Evolutionary conservation across 1,140 invertebrate species (phyloP).

Genomic region (Atopsyche davidsoni): DNA sequence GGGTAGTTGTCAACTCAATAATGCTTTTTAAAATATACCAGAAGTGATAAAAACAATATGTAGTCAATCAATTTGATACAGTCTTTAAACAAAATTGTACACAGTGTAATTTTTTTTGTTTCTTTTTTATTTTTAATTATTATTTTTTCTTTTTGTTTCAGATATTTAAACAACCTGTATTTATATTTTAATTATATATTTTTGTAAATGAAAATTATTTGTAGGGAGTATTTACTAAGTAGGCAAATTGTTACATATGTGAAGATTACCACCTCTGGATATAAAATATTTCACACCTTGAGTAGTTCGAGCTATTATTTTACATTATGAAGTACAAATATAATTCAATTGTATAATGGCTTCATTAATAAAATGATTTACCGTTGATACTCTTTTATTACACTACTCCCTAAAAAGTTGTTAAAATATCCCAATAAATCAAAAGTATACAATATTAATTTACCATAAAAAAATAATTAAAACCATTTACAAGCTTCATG

Average conservation of each 20-base stretch:
- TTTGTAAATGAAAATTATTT: constrained; percentile 7
- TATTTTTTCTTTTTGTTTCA: constrained; percentile 17
- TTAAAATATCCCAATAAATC: not conserved
- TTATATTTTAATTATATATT: constrained; percentile 14
- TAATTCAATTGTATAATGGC: no score
- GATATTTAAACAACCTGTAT: constrained; percentile 14
- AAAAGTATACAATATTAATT: not conserved
- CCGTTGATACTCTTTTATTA: not conserved
- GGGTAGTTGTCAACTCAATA: no score
- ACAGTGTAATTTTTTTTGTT: constrained; percentile 1
- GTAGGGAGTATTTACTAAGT: not conserved
- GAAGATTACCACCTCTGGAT: no score
- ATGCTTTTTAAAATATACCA: no score
- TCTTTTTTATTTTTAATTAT: constrained; percentile 13
- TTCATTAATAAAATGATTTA: no score
- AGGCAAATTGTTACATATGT: no score
- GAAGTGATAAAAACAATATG: no score
- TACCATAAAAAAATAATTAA: not conserved
- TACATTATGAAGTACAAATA: no score
- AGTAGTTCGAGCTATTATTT: no score
- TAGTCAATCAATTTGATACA: no score
- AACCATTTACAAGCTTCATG: not conserved
- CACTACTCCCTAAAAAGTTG: not conserved
- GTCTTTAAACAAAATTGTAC: not conserved
- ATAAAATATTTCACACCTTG: no score